Conservation (phyloP, 2,888 invertebrate genomes). For the Trichopoda pennipes region DNA sequence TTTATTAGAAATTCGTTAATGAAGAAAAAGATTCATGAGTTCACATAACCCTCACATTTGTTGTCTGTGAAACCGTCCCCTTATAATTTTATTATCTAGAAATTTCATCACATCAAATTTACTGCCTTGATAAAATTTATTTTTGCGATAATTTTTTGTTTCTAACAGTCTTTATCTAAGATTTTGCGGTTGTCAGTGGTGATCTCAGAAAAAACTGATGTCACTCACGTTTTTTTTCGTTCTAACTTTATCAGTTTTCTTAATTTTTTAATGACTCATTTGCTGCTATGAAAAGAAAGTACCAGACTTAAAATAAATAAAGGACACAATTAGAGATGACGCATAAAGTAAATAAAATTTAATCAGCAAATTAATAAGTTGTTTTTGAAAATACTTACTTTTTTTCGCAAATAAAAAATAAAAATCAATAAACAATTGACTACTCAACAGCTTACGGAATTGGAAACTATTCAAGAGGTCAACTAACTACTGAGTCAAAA, state of each 20-base stretch:
- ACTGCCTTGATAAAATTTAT: neutral
- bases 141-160: slow-evolving; percentile 18
- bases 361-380: neutral
- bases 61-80: slow-evolving; percentile 1
- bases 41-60: slow-evolving; percentile 18
- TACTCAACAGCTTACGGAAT: too few species aligned
- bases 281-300: slow-evolving; percentile 1
- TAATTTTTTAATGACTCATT: slow-evolving; percentile 28
- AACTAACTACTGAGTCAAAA: too few species aligned
- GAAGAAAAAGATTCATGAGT: neutral
- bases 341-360: slow-evolving; percentile 14
- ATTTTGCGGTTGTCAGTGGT: too few species aligned
- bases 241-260: neutral
- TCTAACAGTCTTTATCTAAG: neutral
- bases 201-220: too few species aligned
- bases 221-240: too few species aligned
- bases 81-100: neutral
- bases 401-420: neutral
- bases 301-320: slow-evolving; percentile 4
- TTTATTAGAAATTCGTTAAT: neutral
- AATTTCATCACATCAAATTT: neutral
- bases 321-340: slow-evolving; percentile 8
- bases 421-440: too few species aligned
- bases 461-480: too few species aligned
- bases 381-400: neutral